Evolutionary conservation across 2,888 invertebrate genomes (phyloP).

Genomic region (Folsomia candida): DNA sequence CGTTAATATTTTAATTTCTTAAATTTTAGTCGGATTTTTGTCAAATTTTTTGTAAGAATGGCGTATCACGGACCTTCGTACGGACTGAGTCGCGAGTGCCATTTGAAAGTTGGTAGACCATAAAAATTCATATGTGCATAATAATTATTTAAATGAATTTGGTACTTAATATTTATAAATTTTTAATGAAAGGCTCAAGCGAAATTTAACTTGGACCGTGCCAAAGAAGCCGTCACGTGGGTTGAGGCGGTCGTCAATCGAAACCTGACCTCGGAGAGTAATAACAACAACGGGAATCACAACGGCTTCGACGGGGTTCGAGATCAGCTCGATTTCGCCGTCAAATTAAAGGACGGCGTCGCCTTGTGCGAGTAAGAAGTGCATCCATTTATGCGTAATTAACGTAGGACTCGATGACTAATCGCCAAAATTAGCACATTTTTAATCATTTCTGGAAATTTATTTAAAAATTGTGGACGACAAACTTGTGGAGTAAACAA

Average conservation of each 20-base stretch:
- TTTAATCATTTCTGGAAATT: too few relatives aligned
- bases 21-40: too few relatives aligned
- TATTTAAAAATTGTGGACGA: too few relatives aligned
- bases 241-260: constrained; percentile 55
- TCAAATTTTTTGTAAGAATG: too few relatives aligned
- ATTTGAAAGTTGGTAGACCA: constrained; percentile 53
- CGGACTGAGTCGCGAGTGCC: constrained; percentile 56
- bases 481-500: too few relatives aligned
- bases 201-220: constrained; percentile 55
- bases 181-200: constrained; percentile 55
- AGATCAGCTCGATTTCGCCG: constrained; percentile 55
- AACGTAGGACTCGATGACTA: too few relatives aligned
- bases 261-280: constrained; percentile 52
- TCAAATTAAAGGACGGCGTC: constrained; percentile 57
- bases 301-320: constrained; percentile 53
- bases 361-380: constrained; percentile 56
- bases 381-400: too few relatives aligned
- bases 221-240: constrained; percentile 55
- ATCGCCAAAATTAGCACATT: too few relatives aligned
- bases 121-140: background rate
- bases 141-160: background rate
- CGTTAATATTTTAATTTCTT: too few relatives aligned
- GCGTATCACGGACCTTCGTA: constrained; percentile 54
- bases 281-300: constrained; percentile 48
- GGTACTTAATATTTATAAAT: too few relatives aligned